Percentiles rank a stretch among this genome's conserved stretches.
phyloP scores from a whole-genome alignment of 2,888 invertebrate species.

The Cepaea hortensis region DNA sequence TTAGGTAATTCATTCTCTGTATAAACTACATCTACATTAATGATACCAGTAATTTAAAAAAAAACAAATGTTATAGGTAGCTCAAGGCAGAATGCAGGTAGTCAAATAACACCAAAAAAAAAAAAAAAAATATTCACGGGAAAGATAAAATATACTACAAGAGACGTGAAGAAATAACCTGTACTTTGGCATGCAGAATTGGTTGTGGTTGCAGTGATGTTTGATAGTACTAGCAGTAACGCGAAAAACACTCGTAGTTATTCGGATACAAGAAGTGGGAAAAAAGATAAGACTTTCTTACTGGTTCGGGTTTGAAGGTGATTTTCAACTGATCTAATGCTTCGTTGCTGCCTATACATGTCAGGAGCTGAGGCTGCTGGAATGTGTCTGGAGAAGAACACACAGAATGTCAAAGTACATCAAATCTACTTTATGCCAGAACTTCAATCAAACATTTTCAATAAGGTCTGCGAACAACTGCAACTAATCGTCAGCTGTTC shows the following conservation, averaged over 20 bases:
- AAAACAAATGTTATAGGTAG: no score
- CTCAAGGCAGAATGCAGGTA: no score
- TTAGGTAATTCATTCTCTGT: no score
- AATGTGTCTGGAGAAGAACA: not conserved
- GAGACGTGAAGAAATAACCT: not conserved
- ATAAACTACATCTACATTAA: no score
- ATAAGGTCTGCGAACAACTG: no score
- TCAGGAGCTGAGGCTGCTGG: conserved; percentile 23
- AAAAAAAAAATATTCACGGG: not conserved
- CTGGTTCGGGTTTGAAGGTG: conserved; percentile 31
- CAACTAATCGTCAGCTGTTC: no score
- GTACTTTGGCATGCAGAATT: not conserved
- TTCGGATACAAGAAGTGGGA: not conserved
- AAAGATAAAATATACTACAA: not conserved
- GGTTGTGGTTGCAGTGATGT: not conserved
- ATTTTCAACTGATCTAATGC: conserved; percentile 18
- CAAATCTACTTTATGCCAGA: no score
- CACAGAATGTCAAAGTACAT: not conserved
- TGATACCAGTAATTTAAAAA: no score
- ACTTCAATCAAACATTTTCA: no score
- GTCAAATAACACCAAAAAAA: not conserved
- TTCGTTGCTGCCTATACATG: conserved; percentile 29
- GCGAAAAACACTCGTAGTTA: not conserved
- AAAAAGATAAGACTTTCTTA: not conserved
- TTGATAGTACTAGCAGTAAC: not conserved